Evolutionary conservation across 2,888 invertebrate species (phyloP), one percentile per base, ranked within the genome.

Genomic region (Stenodema calcarata): DNA sequence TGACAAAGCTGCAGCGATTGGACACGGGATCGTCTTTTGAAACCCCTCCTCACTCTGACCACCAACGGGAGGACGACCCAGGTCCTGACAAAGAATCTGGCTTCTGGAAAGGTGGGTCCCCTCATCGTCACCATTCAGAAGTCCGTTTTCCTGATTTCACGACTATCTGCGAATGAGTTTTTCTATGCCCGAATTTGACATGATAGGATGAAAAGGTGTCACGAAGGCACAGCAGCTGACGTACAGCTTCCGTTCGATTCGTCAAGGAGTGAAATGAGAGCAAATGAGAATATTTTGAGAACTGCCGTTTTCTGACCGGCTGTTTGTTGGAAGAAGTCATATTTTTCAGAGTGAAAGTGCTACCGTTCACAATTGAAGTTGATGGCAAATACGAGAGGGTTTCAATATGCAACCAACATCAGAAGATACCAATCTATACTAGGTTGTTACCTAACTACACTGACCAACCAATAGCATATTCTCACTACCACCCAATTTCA

Each of bases 1-100:
- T 86, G 86, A 86, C 86, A 86, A 86, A 86, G 86, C 86, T 79
- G 44, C 78, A 76, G 78, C 76, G 86, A 86, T 86, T 86, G 86
- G 86, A 78, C 86, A 86, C 86, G 86, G 86, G 86, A 41, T 44
- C 84, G 84, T 73, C 70, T 73, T 73, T 84, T 84, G 73, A 84
- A 69, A 69, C 54, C 82, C 82, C 69, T 12, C 80, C 50, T 35
- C 80, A n/a, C n/a, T 54, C 44, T 78, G 78, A 42, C 80, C 80
- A 80, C 80, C 80, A 80, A 54, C 54, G 23, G 54, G 18, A 28
- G 18, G 80, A 28, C 35, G 35, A 7, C 30, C 30, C 35, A 41
- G 16, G 41, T 41, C 80, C 47, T 73, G 11, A 70, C 70, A 84
- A 84, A 44, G 75, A 27, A 42, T 73, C 28, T 84, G 47, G 75